Evolutionary conservation across 2,113 vertebrate species (phyloP), one percentile per base, ranked within the genome.

Genomic region (Hippolais icterina): DNA sequence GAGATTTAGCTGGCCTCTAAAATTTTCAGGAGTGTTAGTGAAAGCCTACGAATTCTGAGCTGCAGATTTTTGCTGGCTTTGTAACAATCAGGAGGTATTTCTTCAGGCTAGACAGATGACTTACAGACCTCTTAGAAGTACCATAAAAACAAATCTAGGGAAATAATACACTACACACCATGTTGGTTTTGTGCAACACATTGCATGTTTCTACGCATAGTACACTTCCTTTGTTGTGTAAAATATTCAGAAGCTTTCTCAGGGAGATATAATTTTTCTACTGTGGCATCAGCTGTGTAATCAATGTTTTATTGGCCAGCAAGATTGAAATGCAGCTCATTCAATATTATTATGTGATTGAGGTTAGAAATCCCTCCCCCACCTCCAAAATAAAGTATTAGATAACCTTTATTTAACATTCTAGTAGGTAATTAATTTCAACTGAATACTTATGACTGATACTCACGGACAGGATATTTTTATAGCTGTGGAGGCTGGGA

Each of bases 231-330:
- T 86, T 92, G 64, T 78, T 81, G 60, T 75, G 61, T 89, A 79
- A 97, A 95, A 90, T 64, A 76, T 27, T 84, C 83, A 90, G 72
- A 72, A 52, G 57, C 56, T 92, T 90, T 93, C 57, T 39, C 64
- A 33, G 83, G 83, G 44, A 74, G 76, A 91, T 52, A 46, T 44
- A 46, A 63, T 95, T 94, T 95, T 90, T 92, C 60, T 80, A 18
- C 79, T 90, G 88, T 83, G 91, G 94, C 94, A 97, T 96, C 96
- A 97, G 95, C 93, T 96, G 93, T 95, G 76, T 84, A 94, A 93
- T 94, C 93, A 93, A 87, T 87, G 86, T 94, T 96, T 96, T 96
- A 96, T 92, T 96, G 90, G 96, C 69, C 88, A 88, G 39, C 64
- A 81, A 79, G 79, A 92, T 74, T 74, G 79, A 96, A 95, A 81